These are phyloP conservation scores for Cyprinodon diabolis DNA, from an alignment of 2,797 vertebrate genomes.

Conservation along the genomic window DNA sequence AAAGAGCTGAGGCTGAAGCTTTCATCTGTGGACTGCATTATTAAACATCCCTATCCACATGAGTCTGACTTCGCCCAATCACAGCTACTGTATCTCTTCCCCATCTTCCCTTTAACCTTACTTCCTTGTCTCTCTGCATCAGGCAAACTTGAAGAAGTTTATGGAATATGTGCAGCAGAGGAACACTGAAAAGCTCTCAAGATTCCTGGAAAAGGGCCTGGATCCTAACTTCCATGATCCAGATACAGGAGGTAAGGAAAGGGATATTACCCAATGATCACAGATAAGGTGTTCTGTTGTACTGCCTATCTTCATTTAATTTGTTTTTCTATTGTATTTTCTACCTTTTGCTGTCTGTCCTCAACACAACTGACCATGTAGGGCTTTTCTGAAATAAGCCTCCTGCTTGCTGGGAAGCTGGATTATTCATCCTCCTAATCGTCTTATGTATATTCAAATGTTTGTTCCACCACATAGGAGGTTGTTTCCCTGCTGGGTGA, in stretches of 20 bases:
- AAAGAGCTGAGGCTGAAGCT: constrained; percentile 63
- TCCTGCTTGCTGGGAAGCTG: constrained; percentile 60
- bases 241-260: constrained; percentile 90
- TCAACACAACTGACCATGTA: constrained; percentile 47
- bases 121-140: constrained; percentile 56
- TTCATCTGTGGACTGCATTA: constrained; percentile 80
- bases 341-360: constrained; percentile 4
- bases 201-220: constrained; percentile 95
- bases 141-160: constrained; percentile 98
- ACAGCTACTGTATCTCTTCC: constrained; percentile 59
- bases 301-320: constrained; percentile 17
- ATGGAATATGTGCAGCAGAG: constrained; percentile 94
- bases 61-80: constrained; percentile 72
- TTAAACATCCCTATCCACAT: constrained; percentile 72
- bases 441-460: constrained; percentile 75
- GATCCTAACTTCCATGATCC: constrained; percentile 98
- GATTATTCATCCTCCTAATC: constrained; percentile 73
- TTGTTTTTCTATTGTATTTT: constrained; percentile 17
- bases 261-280: neutral
- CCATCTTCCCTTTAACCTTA: constrained; percentile 22
- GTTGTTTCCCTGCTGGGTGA: constrained; percentile 67
- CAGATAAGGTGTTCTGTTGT: neutral
- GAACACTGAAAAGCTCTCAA: constrained; percentile 89
- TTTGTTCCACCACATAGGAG: constrained; percentile 70
- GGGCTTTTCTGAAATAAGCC: constrained; percentile 63